Conservation (phyloP, 2,113 vertebrate species). For the Grallaria varia region DNA sequence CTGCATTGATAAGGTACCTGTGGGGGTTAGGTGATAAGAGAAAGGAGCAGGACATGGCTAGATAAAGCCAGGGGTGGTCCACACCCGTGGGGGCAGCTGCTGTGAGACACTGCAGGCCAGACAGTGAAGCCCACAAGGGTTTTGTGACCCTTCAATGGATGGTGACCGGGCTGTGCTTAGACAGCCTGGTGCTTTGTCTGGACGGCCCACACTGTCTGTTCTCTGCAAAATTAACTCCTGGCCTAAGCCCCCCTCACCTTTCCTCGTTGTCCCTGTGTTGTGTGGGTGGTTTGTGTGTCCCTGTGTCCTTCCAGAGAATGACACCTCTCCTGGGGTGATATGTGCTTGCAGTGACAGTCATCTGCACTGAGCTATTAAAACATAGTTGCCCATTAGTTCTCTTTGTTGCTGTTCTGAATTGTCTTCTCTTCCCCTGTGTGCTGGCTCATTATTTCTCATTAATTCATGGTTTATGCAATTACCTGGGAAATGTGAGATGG, state of each 20-base stretch:
- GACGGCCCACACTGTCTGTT: background rate
- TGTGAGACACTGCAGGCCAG: background rate
- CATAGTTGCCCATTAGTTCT: background rate
- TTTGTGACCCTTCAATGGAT: background rate
- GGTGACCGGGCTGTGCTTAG: background rate
- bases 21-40: background rate
- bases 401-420: background rate
- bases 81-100: accelerated
- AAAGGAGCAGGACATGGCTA: background rate
- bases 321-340: background rate
- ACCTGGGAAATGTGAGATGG: background rate
- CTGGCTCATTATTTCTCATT: conserved; percentile 42
- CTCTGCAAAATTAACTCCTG: background rate
- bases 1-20: background rate
- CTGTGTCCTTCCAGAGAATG: background rate
- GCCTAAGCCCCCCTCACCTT: background rate
- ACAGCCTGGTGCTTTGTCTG: background rate
- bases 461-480: conserved; percentile 37
- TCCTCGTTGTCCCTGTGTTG: background rate
- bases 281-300: background rate
- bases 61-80: background rate
- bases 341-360: background rate
- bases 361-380: background rate
- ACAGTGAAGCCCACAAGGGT: background rate
- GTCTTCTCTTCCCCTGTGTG: conserved; percentile 17